These are phyloP conservation scores for Pteruthius melanotis DNA, from an alignment of 2,113 vertebrate species.

Conservation along the genomic window DNA sequence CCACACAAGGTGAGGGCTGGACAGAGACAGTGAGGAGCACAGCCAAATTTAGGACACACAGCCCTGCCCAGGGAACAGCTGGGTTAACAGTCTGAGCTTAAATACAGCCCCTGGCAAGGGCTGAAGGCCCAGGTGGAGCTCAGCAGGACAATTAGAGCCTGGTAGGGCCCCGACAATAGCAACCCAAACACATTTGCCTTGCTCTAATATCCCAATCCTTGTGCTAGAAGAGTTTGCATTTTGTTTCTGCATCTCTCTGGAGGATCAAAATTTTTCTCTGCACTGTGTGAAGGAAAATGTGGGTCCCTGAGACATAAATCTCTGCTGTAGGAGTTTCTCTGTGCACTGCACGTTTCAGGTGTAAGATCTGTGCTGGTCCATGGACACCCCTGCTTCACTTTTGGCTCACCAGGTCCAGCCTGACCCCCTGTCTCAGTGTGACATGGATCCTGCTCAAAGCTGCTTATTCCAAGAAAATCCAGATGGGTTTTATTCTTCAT, in stretches of 20 bases:
- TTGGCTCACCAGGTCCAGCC: not conserved
- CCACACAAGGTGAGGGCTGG: rapidly evolving
- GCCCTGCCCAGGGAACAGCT: rapidly evolving
- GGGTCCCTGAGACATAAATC: not conserved
- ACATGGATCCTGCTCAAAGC: not conserved
- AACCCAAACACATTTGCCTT: not conserved
- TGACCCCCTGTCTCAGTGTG: not conserved
- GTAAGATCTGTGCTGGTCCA: not conserved
- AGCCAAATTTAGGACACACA: not conserved
- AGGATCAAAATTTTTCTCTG: not conserved
- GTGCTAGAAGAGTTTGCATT: not conserved
- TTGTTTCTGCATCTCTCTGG: not conserved
- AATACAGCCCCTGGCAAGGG: not conserved
- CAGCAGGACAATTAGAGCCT: not conserved
- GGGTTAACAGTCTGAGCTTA: not conserved
- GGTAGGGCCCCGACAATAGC: not conserved
- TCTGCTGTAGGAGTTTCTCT: not conserved
- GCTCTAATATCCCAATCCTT: not conserved
- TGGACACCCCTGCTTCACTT: not conserved
- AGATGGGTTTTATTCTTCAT: not conserved
- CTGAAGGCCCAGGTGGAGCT: not conserved
- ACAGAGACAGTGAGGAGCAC: not conserved
- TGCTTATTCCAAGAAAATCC: not conserved
- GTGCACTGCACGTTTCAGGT: not conserved
- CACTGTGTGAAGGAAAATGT: not conserved